Evolutionary conservation across 2,797 vertebrate species (phyloP).

Genomic region (Trichosurus vulpecula): DNA sequence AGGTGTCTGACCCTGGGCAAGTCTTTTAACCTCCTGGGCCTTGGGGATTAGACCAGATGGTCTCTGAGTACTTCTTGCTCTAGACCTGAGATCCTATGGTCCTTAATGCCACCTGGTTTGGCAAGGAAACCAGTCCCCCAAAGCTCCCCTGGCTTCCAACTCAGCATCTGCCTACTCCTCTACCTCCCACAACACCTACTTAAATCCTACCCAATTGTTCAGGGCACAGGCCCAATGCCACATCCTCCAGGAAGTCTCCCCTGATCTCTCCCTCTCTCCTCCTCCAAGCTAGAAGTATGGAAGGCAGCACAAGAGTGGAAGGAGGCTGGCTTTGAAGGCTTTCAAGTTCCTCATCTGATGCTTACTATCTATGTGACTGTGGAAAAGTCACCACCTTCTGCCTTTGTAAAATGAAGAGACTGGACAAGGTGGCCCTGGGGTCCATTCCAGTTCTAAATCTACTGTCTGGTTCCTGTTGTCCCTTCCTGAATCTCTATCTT

Average conservation of each 20-base stretch:
- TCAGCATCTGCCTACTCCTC: background rate
- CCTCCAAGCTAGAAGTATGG: background rate
- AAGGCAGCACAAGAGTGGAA: background rate
- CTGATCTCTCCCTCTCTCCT: background rate
- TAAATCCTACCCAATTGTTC: background rate
- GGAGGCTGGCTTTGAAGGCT: background rate
- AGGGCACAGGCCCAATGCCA: background rate
- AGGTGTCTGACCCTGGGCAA: background rate
- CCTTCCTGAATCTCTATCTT: background rate
- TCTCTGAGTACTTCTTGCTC: background rate
- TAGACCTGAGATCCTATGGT: background rate
- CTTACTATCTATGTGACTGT: background rate
- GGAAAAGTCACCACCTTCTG: background rate
- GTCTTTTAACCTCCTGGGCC: background rate
- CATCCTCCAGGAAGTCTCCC: background rate
- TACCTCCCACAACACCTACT: background rate
- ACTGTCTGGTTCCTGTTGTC: background rate
- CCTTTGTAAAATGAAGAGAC: background rate
- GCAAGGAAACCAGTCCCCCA: background rate
- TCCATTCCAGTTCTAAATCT: background rate
- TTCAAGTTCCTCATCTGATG: background rate
- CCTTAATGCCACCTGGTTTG: background rate
- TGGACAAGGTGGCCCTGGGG: background rate
- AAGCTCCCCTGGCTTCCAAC: background rate
- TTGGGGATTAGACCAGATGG: background rate